phyloP scores from a whole-genome alignment of 1,140 invertebrate species.

The Halotydeus destructor region DNA sequence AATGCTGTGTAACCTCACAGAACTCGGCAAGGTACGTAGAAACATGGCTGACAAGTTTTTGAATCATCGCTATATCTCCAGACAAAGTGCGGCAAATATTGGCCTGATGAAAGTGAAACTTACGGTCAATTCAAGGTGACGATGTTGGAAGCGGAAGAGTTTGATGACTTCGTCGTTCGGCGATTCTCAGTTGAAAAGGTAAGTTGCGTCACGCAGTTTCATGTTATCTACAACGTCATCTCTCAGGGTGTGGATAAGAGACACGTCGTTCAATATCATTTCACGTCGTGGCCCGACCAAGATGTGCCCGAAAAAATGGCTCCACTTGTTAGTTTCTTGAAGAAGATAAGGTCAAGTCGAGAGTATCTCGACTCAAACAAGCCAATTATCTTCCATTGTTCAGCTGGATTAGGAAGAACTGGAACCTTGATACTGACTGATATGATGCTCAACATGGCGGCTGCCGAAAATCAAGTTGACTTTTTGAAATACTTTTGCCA shows the following conservation, averaged over 20 bases:
- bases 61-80: slow-evolving; percentile 20
- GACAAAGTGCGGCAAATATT: slow-evolving; percentile 44
- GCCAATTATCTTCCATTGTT: slow-evolving; percentile 61
- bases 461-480: slow-evolving; percentile 21
- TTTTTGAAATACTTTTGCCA: slow-evolving; percentile 24
- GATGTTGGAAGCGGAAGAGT: slow-evolving; percentile 12
- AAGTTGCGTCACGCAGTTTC: neutral
- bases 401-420: slow-evolving; percentile 80
- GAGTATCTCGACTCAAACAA: too few relatives aligned
- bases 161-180: slow-evolving; percentile 14
- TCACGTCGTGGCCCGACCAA: slow-evolving; percentile 15
- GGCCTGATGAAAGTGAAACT: slow-evolving; percentile 28
- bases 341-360: slow-evolving; percentile 36
- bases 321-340: slow-evolving; percentile 90
- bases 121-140: slow-evolving; percentile 15
- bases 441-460: slow-evolving; percentile 22
- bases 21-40: slow-evolving; percentile 39
- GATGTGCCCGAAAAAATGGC: slow-evolving; percentile 49
- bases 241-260: slow-evolving; percentile 13
- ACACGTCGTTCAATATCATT: slow-evolving; percentile 16
- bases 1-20: slow-evolving; percentile 53
- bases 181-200: slow-evolving; percentile 14
- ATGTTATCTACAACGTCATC: neutral
- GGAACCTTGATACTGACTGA: slow-evolving; percentile 99
- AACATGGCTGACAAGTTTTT: slow-evolving; percentile 3